A percentile compares a stretch with the other conserved stretches of the same genome.
phyloP scores from a whole-genome alignment of 2,797 vertebrate genomes.

The Synaphobranchus kaupii region DNA sequence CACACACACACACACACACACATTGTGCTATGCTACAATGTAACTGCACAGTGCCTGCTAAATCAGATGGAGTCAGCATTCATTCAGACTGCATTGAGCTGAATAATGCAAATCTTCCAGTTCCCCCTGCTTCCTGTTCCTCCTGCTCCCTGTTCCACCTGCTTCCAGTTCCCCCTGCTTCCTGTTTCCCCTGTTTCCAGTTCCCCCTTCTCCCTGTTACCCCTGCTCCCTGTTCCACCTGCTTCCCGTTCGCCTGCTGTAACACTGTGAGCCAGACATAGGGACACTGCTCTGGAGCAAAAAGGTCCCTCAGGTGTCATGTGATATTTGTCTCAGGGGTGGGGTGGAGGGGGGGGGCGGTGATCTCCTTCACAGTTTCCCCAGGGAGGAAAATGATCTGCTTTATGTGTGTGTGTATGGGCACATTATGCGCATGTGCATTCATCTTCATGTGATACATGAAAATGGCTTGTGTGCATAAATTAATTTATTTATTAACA shows the following conservation, averaged over 20 bases:
- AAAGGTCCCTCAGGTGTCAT: conserved; percentile 45
- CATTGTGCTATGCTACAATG: too few species aligned
- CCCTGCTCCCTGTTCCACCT: background rate
- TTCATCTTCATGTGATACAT: background rate
- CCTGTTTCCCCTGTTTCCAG: conserved; percentile 19
- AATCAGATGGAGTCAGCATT: too few species aligned
- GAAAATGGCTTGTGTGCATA: background rate
- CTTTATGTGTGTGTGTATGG: background rate
- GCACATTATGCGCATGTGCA: background rate
- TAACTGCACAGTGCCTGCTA: too few species aligned
- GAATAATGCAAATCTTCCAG: background rate
- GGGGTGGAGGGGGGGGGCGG: background rate
- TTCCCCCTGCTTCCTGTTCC: background rate
- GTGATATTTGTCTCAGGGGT: background rate
- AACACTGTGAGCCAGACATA: conserved; percentile 21
- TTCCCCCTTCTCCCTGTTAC: background rate
- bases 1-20: too few species aligned
- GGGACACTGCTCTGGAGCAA: conserved; percentile 53
- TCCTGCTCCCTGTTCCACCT: background rate
- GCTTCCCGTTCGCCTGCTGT: background rate
- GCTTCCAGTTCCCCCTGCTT: background rate
- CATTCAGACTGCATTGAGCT: too few species aligned
- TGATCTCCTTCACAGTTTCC: background rate
- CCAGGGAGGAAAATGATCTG: background rate
- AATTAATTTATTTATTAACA: background rate